A percentile compares a stretch with the other conserved stretches of the same genome.
Evolutionary conservation across 2,888 invertebrate species (phyloP).

Genomic region (Dolichopus griseipennis): DNA sequence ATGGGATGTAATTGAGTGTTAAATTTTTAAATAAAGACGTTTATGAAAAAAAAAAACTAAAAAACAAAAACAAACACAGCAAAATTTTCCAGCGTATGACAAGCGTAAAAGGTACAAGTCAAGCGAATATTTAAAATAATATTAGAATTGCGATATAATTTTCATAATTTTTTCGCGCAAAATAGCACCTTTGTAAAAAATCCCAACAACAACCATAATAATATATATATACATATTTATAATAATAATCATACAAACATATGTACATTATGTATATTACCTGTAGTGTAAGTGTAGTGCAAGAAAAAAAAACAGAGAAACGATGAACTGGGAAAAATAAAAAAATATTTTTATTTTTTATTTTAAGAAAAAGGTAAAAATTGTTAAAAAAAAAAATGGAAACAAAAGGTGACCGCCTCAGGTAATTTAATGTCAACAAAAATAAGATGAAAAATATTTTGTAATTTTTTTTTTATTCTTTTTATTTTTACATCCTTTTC

Average conservation of each 20-base stretch:
- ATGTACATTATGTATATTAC: too few species aligned
- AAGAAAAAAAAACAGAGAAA: background rate
- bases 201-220: background rate
- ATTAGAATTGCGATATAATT: background rate
- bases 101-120: background rate
- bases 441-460: background rate
- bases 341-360: too few species aligned
- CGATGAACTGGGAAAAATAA: background rate
- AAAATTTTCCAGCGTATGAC: too few species aligned
- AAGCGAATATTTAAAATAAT: too few species aligned
- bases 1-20: background rate
- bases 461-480: too few species aligned
- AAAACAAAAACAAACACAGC: background rate
- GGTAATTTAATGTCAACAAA: background rate
- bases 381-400: background rate
- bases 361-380: background rate
- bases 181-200: background rate
- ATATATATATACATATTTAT: background rate
- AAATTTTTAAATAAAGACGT: slow-evolving; percentile 1
- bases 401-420: background rate
- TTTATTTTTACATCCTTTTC: too few species aligned
- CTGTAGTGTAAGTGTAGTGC: background rate
- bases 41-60: background rate
- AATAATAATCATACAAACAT: background rate
- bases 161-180: slow-evolving; percentile 1